Conservation (phyloP, 2,113 vertebrate species). For the Cyanistes caeruleus region DNA sequence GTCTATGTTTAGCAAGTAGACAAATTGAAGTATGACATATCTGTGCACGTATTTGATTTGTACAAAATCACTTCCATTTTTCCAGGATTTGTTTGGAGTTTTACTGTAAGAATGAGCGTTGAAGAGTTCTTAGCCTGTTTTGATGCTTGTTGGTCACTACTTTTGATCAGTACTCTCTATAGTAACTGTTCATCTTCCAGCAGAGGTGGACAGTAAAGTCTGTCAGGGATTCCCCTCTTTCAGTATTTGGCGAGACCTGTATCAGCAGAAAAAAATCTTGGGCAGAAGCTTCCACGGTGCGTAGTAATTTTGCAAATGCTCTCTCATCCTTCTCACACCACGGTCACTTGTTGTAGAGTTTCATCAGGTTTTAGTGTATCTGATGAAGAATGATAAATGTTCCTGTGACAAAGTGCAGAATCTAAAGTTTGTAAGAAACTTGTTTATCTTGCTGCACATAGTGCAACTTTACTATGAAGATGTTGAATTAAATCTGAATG, state of each 20-base stretch:
- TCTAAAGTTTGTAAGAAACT: neutral
- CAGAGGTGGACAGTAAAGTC: neutral
- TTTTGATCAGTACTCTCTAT: neutral
- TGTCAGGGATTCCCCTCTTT: neutral
- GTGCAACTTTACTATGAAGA: neutral
- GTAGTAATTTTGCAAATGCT: neutral
- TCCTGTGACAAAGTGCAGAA: neutral
- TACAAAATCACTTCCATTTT: neutral
- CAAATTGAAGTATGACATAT: neutral
- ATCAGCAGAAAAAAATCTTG: neutral
- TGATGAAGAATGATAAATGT: neutral
- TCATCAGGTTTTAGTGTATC: neutral
- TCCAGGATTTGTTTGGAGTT: neutral
- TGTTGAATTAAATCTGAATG: neutral
- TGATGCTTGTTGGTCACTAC: neutral
- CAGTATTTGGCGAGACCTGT: neutral
- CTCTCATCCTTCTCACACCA: neutral
- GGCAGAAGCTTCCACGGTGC: neutral
- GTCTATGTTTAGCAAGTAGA: constrained; percentile 1
- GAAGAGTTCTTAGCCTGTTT: neutral
- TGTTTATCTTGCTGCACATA: neutral
- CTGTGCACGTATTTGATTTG: neutral
- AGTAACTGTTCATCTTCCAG: neutral
- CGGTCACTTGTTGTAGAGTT: neutral
- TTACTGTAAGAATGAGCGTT: neutral